Evolutionary conservation across 2,113 vertebrate genomes (phyloP).

Genomic region (Sturnira hondurensis): DNA sequence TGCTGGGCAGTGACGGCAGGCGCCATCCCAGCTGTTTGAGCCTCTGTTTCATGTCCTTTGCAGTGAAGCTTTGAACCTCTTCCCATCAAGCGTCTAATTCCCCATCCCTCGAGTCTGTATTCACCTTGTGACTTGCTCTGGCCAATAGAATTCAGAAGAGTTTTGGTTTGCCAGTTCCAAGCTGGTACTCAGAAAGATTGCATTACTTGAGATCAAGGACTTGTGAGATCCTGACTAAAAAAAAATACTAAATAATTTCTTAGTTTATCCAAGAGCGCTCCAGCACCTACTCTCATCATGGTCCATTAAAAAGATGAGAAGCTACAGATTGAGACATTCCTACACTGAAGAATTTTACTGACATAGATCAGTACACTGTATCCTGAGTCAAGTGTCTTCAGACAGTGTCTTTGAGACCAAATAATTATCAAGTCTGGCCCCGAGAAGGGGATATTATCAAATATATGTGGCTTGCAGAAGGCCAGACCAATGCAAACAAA

Average conservation of each 20-base stretch:
- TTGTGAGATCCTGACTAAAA: neutral
- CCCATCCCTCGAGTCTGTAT: neutral
- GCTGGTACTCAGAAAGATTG: neutral
- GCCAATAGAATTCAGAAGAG: neutral
- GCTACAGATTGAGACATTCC: neutral
- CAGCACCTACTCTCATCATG: neutral
- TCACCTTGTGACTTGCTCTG: neutral
- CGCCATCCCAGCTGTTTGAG: accelerated
- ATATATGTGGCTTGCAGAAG: neutral
- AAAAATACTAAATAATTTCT: neutral
- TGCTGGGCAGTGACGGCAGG: neutral
- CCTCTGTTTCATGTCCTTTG: neutral
- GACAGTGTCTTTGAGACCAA: neutral
- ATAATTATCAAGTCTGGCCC: neutral
- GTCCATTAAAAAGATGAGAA: neutral
- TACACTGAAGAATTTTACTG: neutral
- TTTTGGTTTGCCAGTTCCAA: neutral
- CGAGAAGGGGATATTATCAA: neutral
- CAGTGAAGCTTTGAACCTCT: neutral
- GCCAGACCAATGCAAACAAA: neutral
- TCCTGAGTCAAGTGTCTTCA: neutral
- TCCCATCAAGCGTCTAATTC: neutral
- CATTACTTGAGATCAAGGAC: neutral
- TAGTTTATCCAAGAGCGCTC: neutral
- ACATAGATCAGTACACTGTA: neutral